phyloP scores from a whole-genome alignment of 2,113 vertebrate species.

The Donacobius atricapilla region DNA sequence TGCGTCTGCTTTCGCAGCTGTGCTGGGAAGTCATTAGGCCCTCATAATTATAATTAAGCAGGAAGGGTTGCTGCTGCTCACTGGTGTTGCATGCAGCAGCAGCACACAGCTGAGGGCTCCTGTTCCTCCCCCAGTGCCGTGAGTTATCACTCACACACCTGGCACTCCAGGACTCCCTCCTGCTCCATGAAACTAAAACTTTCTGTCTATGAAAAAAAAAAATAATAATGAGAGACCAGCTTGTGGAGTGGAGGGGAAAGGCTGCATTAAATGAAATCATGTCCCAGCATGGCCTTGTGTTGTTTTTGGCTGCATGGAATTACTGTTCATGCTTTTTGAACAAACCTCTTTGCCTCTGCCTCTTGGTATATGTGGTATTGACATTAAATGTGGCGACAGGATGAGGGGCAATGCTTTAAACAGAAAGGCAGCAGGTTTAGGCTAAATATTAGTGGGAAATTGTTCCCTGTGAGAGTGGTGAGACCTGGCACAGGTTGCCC shows the following conservation, averaged over 20 bases:
- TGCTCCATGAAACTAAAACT: neutral
- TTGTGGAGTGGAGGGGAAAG: neutral
- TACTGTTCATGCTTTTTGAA: neutral
- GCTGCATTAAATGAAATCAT: neutral
- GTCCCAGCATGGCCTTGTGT: no score
- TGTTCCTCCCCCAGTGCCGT: neutral
- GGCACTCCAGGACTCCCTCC: neutral
- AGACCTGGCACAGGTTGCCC: neutral
- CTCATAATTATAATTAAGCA: neutral
- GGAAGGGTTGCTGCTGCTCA: neutral
- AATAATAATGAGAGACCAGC: neutral
- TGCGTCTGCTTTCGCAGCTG: neutral
- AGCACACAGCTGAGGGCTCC: neutral
- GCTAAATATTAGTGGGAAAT: neutral
- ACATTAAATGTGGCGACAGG: neutral
- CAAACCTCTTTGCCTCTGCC: neutral
- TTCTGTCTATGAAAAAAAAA: neutral
- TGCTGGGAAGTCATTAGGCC: neutral
- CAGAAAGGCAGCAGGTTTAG: neutral
- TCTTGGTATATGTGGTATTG: neutral
- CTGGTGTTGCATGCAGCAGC: neutral
- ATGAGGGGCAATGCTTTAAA: neutral
- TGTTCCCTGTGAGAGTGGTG: fast-evolving
- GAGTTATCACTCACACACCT: neutral
- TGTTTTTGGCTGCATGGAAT: neutral